Evolutionary conservation across 2,113 vertebrate genomes (phyloP).

Genomic region (Cromileptes altivelis): DNA sequence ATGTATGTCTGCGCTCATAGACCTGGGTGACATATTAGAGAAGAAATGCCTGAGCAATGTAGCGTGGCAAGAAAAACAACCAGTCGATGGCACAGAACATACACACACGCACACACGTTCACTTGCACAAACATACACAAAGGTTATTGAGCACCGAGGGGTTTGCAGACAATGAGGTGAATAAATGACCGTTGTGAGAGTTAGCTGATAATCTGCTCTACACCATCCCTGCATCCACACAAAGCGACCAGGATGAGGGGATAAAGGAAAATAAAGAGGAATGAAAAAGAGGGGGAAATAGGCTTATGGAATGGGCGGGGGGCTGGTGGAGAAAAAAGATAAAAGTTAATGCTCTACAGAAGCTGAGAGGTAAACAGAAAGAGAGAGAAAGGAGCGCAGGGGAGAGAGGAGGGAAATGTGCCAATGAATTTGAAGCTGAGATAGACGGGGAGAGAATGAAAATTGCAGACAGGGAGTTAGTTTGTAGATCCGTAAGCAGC

Average conservation of each 20-base stretch:
- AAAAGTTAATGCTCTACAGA: slow-evolving; percentile 62
- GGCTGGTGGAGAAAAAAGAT: slow-evolving; percentile 36
- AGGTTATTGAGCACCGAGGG: slow-evolving; percentile 48
- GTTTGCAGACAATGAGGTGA: slow-evolving; percentile 50
- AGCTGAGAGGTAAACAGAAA: slow-evolving; percentile 59
- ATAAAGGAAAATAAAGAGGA: slow-evolving; percentile 51
- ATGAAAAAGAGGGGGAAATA: slow-evolving; percentile 47
- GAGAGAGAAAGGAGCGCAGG: slow-evolving; percentile 16
- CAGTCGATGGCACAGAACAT: slow-evolving; percentile 10
- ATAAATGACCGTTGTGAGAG: slow-evolving; percentile 56
- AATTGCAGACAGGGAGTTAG: slow-evolving; percentile 42
- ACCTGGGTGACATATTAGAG: slow-evolving; percentile 40
- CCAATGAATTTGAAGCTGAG: slow-evolving; percentile 46
- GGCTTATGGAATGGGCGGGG: slow-evolving; percentile 42
- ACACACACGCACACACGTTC: not conserved
- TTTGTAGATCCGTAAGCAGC: slow-evolving; percentile 37
- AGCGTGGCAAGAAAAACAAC: slow-evolving; percentile 42
- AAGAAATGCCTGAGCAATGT: slow-evolving; percentile 49
- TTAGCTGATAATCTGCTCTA: slow-evolving; percentile 58
- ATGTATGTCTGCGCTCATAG: slow-evolving; percentile 46
- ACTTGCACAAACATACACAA: slow-evolving; percentile 44
- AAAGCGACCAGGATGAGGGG: slow-evolving; percentile 44
- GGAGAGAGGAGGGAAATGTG: slow-evolving; percentile 37
- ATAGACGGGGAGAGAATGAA: slow-evolving; percentile 41
- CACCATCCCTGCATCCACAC: slow-evolving; percentile 37